Evolutionary conservation across 2,888 invertebrate genomes (phyloP), one percentile per base, ranked within the genome.

Genomic region (Odontomyia ornata): DNA sequence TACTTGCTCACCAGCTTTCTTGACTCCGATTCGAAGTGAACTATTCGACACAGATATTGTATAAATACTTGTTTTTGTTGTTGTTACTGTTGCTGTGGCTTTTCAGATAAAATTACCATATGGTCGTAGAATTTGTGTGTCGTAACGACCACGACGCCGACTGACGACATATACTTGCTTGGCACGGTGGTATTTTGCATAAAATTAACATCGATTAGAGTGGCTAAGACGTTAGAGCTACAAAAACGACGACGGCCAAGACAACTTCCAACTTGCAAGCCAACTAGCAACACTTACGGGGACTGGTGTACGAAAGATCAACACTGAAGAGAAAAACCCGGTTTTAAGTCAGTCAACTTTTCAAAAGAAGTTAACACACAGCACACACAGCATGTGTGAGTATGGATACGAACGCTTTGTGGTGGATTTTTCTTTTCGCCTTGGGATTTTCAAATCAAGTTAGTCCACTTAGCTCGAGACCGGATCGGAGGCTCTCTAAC

Each of bases 341-440:
- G 69, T 69, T 69, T 69, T 69, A 69, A 46, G 69, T 69, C 69
- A 69, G 69, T 69, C 69, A 69, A 69, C 69, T 69, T 69, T 69
- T 69, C 69, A 69, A 30, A 65, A 65, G 65, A 65, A 65, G 65
- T 65, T n/a, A 28, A 36, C 28, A 65, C 65, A n/a, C n/a, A 28
- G n/a, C n/a, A n/a, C n/a, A n/a, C n/a, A n/a, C n/a, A n/a, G n/a
- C n/a, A n/a, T n/a, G n/a, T 65, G n/a, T 28, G 27, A n/a, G 36
- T 36, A 25, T 9, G 15, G 9, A n/a, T n/a, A n/a, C 9, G 36
- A 36, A 36, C 5, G 9, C 36, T 36, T 5, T 36, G 36, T 36
- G 36, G 36, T 36, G 36, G 36, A 36, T 36, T 36, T n/a, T n/a
- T n/a, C n/a, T n/a, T n/a, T 36, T 65, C n/a, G 65, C 65, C 65